Evolutionary conservation across 2,113 vertebrate species (phyloP).

Genomic region (Corynorhinus townsendii): DNA sequence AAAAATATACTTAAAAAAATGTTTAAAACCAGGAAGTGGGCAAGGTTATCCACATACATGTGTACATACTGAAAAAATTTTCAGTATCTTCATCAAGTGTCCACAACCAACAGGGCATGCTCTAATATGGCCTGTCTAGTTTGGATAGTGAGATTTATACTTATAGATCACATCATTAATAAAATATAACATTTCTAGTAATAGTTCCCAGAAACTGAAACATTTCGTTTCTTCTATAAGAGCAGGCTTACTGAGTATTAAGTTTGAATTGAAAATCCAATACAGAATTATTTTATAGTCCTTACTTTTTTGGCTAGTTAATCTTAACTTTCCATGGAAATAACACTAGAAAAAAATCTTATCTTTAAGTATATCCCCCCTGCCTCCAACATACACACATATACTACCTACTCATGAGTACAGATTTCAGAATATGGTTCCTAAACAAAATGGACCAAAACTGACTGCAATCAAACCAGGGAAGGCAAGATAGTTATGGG

Average conservation of each 20-base stretch:
- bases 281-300: neutral
- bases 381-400: neutral
- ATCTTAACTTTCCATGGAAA: neutral
- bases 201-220: neutral
- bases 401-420: neutral
- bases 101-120: neutral
- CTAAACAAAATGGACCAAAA: neutral
- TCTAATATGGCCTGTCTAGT: neutral
- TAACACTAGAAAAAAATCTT: neutral
- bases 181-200: neutral
- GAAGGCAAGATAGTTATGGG: neutral
- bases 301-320: neutral
- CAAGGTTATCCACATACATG: neutral
- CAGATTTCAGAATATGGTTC: neutral
- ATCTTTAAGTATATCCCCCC: neutral
- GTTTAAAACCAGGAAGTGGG: neutral
- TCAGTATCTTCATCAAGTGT: neutral
- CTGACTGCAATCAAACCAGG: neutral
- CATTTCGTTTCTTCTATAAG: neutral
- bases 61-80: neutral
- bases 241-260: neutral
- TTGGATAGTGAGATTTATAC: neutral
- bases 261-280: neutral
- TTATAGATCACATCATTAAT: neutral
- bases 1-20: neutral